Conservation (phyloP, 1,140 invertebrate species). For the Pseudoatta argentina region DNA sequence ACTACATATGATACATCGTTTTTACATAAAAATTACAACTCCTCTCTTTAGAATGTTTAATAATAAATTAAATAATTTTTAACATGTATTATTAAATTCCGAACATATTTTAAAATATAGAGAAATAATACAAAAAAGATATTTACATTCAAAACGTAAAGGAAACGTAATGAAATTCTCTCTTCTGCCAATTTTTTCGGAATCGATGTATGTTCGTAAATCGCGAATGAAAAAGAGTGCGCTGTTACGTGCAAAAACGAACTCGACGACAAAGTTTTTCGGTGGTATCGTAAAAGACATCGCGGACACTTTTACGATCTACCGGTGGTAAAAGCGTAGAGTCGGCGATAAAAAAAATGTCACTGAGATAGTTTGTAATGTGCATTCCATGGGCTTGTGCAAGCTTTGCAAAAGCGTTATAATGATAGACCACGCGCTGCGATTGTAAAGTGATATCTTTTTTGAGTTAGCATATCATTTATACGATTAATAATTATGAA, state of each 20-base stretch:
- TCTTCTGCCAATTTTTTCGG: background rate
- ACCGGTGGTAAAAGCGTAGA: conserved; percentile 4
- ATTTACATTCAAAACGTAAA: background rate
- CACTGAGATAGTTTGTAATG: conserved; percentile 22
- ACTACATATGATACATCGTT: background rate
- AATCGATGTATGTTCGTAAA: conserved; percentile 29
- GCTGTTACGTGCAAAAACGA: conserved; percentile 45
- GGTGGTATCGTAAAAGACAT: conserved; percentile 43
- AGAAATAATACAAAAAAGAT: background rate
- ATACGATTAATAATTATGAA: conserved; percentile 4
- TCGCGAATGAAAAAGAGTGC: conserved; percentile 11
- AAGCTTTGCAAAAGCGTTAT: background rate
- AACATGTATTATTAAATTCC: background rate
- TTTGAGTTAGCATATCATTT: background rate
- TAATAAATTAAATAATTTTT: background rate
- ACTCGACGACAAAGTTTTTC: conserved; percentile 43
- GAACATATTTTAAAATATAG: background rate
- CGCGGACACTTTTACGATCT: conserved; percentile 38
- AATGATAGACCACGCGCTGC: background rate
- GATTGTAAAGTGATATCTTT: background rate
- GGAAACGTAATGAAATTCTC: background rate
- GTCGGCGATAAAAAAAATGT: conserved; percentile 24
- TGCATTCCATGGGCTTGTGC: conserved; percentile 6
- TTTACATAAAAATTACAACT: background rate
- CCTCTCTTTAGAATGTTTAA: background rate